A percentile compares a stretch with the other conserved stretches of the same genome.
Evolutionary conservation across 2,888 invertebrate genomes (phyloP).

Genomic region (Emesis russula): DNA sequence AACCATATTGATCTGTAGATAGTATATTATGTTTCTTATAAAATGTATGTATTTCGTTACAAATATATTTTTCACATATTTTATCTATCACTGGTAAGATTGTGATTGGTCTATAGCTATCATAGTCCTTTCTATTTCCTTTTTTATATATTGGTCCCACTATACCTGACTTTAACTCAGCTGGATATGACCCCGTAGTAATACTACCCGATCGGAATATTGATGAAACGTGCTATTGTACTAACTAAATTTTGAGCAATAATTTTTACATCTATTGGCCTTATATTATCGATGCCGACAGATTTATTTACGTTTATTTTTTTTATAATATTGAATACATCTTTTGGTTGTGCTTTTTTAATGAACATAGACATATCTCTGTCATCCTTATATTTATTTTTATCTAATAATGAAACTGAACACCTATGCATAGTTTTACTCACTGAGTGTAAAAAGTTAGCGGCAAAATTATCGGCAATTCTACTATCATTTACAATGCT

Average conservation of each 20-base stretch:
- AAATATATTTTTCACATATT: conserved; percentile 35
- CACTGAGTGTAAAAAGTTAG: no score
- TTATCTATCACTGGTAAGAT: conserved; percentile 30
- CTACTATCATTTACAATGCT: no score
- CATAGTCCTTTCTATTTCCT: background rate
- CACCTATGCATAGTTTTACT: no score
- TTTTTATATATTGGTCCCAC: background rate
- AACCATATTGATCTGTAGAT: conserved; percentile 36
- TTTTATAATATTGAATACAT: background rate
- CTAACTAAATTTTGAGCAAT: background rate
- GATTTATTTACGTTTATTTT: conserved; percentile 55
- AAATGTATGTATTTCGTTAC: background rate
- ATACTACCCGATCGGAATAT: no score
- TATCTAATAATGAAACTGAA: no score
- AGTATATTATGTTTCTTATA: conserved; percentile 18
- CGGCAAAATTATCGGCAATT: no score
- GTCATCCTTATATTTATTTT: no score
- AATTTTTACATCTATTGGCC: conserved; percentile 56
- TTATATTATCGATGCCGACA: conserved; percentile 65
- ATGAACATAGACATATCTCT: no score
- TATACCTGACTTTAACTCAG: background rate
- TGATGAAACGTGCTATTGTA: background rate
- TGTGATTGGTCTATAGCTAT: conserved; percentile 44
- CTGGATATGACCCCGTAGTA: background rate
- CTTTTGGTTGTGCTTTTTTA: no score